phyloP scores from a whole-genome alignment of 2,797 vertebrate species.

The Chrysocyon brachyurus region DNA sequence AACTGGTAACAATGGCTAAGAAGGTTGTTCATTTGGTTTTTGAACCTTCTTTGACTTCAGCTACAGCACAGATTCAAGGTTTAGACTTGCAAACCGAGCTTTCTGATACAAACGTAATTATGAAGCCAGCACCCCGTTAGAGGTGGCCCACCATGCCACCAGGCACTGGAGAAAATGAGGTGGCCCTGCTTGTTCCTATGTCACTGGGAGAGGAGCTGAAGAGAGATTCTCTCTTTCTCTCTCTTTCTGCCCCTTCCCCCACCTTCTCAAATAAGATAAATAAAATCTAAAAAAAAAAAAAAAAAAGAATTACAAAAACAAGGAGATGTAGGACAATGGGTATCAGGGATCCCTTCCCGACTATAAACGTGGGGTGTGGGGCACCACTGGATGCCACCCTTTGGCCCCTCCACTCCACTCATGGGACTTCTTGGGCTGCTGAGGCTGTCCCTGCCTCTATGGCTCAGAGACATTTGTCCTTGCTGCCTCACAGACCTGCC shows the following conservation, averaged over 20 bases:
- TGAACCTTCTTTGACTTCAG: not conserved
- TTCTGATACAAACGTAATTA: not conserved
- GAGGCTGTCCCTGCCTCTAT: too few species aligned
- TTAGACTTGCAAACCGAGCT: not conserved
- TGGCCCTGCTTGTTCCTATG: too few species aligned
- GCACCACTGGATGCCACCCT: accelerated
- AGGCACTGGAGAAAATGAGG: not conserved
- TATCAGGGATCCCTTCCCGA: not conserved
- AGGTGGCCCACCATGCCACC: too few species aligned
- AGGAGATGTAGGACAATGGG: not conserved
- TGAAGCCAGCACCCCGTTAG: not conserved
- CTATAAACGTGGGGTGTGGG: accelerated
- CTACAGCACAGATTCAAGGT: not conserved
- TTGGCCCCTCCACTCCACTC: not conserved
- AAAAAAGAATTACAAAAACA: not conserved
- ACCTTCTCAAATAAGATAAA: not conserved
- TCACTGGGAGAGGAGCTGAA: not conserved
- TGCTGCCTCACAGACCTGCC: not conserved
- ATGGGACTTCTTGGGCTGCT: not conserved
- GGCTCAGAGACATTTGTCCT: not conserved
- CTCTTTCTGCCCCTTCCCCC: too few species aligned
- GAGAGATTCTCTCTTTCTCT: not conserved
- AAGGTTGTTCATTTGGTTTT: not conserved
- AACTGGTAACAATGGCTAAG: not conserved
- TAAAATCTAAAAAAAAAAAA: not conserved